These are phyloP conservation scores for Miichthys miiuy DNA, from an alignment of 2,797 vertebrate species.

Conservation along the genomic window DNA sequence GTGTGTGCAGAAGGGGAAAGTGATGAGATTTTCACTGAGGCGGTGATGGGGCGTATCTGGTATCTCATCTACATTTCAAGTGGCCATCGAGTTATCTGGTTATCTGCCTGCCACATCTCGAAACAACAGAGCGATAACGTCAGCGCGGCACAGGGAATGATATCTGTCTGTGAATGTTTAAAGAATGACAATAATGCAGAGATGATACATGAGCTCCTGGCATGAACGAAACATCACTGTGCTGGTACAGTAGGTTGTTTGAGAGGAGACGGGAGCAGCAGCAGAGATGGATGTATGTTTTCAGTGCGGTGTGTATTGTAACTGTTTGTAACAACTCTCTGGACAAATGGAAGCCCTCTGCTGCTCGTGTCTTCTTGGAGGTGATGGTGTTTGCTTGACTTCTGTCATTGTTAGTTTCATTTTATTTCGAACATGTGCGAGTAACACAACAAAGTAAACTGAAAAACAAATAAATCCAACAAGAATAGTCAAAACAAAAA, in stretches of 20 bases:
- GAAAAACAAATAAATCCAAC: too few relatives aligned
- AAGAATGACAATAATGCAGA: not conserved
- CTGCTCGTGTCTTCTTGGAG: not conserved
- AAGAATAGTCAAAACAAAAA: too few relatives aligned
- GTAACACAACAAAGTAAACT: too few relatives aligned
- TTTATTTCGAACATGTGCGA: too few relatives aligned
- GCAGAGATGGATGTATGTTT: not conserved
- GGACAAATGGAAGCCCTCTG: not conserved
- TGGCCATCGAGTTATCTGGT: conserved; percentile 18
- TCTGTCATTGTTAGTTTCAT: not conserved
- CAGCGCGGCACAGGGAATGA: not conserved
- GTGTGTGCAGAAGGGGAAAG: not conserved
- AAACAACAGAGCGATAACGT: conserved; percentile 31
- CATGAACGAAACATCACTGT: not conserved
- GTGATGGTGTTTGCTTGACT: not conserved
- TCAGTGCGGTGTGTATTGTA: too few relatives aligned
- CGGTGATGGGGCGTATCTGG: not conserved
- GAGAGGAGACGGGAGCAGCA: not conserved
- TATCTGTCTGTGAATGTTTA: conserved; percentile 20
- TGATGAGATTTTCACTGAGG: conserved; percentile 22
- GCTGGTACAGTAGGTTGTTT: not conserved
- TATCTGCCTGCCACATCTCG: conserved; percentile 32
- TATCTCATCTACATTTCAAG: conserved; percentile 36
- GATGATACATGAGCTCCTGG: not conserved
- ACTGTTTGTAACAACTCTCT: not conserved